A percentile compares a stretch with the other conserved stretches of the same genome.
Evolutionary conservation across 1,140 invertebrate species (phyloP).

Genomic region (Leptinotarsa defecta): DNA sequence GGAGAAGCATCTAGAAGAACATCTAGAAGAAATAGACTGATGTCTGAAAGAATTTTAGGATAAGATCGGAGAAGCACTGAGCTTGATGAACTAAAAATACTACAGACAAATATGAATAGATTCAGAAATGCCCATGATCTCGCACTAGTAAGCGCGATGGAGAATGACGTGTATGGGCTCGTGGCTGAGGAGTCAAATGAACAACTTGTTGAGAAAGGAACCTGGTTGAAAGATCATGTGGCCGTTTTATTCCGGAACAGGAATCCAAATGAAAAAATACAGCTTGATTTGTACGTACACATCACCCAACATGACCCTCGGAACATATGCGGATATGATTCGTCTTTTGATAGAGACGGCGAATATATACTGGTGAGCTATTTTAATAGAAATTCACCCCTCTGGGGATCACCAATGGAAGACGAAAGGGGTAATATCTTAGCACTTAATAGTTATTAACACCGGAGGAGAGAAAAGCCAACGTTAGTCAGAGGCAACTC

Average conservation of each 20-base stretch:
- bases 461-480: no score
- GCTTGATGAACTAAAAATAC: background rate
- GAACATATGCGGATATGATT: no score
- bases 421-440: no score
- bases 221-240: background rate
- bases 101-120: background rate
- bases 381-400: no score
- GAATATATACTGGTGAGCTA: no score
- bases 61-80: background rate
- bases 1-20: no score
- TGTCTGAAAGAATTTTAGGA: background rate
- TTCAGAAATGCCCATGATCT: background rate
- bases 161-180: background rate
- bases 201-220: background rate
- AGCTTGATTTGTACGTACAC: background rate
- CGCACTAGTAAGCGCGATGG: background rate
- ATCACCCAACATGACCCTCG: conserved; percentile 5
- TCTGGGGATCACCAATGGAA: no score
- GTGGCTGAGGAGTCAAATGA: background rate
- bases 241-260: background rate
- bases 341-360: no score
- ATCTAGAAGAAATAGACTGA: background rate
- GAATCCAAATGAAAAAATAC: background rate
- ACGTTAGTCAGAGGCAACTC: no score
- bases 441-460: no score